Percentiles rank a stretch among this genome's conserved stretches.
Evolutionary conservation across 23 tunicate genomes (phyloP).

Genomic region (Styela clava): DNA sequence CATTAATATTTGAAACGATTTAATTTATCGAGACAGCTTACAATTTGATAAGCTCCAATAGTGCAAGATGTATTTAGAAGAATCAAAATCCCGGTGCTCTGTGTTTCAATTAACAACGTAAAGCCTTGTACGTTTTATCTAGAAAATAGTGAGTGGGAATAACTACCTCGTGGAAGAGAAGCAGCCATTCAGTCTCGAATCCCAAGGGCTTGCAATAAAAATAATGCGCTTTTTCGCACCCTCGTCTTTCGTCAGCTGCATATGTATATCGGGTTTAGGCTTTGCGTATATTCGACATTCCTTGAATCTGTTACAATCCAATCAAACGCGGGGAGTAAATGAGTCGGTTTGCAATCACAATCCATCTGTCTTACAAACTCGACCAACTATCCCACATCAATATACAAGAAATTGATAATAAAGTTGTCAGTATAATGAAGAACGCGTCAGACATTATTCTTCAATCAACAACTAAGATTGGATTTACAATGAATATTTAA

Average conservation of each 20-base stretch:
- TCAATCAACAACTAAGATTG: background rate
- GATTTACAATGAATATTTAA: background rate
- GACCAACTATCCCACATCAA: too few relatives aligned
- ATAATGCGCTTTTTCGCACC: background rate
- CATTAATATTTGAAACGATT: too few relatives aligned
- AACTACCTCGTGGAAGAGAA: too few relatives aligned
- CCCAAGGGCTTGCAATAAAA: background rate
- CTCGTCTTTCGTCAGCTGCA: background rate
- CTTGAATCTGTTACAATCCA: background rate
- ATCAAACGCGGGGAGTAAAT: background rate
- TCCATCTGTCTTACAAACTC: background rate
- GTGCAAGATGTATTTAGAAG: too few relatives aligned
- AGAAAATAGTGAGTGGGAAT: too few relatives aligned
- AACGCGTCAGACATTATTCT: background rate
- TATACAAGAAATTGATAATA: too few relatives aligned
- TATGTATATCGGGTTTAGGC: background rate
- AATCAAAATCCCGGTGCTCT: too few relatives aligned
- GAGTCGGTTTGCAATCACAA: background rate
- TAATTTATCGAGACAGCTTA: too few relatives aligned
- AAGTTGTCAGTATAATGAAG: background rate
- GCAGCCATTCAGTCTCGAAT: background rate
- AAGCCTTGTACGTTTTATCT: too few relatives aligned
- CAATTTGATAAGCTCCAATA: too few relatives aligned
- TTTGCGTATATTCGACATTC: background rate
- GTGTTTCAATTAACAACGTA: too few relatives aligned